phyloP scores from a whole-genome alignment of 2,888 invertebrate species.

The Spisula subtruncata region DNA sequence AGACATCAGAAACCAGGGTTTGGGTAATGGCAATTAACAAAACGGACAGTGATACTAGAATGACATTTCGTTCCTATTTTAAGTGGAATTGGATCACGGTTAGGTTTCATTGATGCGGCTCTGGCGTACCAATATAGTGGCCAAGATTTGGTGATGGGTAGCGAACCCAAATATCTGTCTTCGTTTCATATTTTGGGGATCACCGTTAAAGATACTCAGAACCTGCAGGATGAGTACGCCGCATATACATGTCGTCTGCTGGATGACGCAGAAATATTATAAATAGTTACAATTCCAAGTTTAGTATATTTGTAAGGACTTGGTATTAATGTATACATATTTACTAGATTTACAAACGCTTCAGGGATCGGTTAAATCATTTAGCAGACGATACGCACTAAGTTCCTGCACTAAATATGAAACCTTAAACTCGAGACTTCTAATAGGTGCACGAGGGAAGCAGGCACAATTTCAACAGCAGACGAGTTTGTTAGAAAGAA shows the following conservation, averaged over 20 bases:
- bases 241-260: not conserved
- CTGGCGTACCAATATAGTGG: constrained; percentile 6
- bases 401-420: constrained; percentile 25
- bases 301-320: not conserved
- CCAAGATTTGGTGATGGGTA: constrained; percentile 45
- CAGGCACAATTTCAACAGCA: not conserved
- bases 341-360: not conserved
- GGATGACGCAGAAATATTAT: not conserved
- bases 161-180: not conserved
- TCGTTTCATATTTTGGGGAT: not conserved
- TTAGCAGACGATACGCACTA: constrained; percentile 46
- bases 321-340: not conserved
- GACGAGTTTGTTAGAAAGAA: not conserved
- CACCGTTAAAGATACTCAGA: not conserved
- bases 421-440: constrained; percentile 37
- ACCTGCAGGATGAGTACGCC: not conserved
- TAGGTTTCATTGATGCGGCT: not conserved
- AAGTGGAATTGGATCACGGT: not conserved
- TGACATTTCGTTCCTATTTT: constrained; percentile 43
- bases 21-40: constrained; percentile 62
- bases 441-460: constrained; percentile 31
- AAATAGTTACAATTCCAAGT: not conserved
- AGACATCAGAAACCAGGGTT: constrained; percentile 57
- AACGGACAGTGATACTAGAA: constrained; percentile 57
- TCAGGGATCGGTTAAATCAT: constrained; percentile 35